phyloP scores from a whole-genome alignment of 2,888 invertebrate genomes.

The Agonopterix alstromeriana region DNA sequence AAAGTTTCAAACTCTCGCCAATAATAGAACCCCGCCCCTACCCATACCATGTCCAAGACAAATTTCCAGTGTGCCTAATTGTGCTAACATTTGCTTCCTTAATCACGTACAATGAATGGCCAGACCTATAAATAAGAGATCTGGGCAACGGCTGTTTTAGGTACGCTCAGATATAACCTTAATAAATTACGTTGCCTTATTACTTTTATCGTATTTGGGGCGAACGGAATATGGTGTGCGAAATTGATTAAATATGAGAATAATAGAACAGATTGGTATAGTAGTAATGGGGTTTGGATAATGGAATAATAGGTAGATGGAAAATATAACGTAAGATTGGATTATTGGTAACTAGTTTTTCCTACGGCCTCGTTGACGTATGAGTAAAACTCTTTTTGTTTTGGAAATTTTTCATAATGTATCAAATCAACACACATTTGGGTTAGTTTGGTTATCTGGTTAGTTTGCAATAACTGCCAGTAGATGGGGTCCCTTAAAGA shows the following conservation, averaged over 20 bases:
- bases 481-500: too few species aligned
- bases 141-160: background rate
- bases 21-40: constrained; percentile 7
- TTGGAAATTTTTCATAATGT: too few species aligned
- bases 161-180: constrained; percentile 1
- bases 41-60: constrained; percentile 38
- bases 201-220: constrained; percentile 3
- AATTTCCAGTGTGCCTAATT: constrained; percentile 57
- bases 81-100: constrained; percentile 65
- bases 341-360: too few species aligned
- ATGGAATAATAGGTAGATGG: background rate
- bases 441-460: too few species aligned
- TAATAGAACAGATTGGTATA: background rate
- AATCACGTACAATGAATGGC: constrained; percentile 54
- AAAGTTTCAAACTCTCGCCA: too few species aligned
- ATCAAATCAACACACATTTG: too few species aligned
- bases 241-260: constrained; percentile 3
- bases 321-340: background rate
- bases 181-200: constrained; percentile 4
- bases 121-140: constrained; percentile 31
- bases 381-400: too few species aligned
- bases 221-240: constrained; percentile 1
- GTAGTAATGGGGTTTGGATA: background rate
- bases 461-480: too few species aligned
- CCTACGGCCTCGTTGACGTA: too few species aligned